Base-by-base conservation (phyloP, 2,888 invertebrate genomes). In the Lasioglossum malachurum region DNA sequence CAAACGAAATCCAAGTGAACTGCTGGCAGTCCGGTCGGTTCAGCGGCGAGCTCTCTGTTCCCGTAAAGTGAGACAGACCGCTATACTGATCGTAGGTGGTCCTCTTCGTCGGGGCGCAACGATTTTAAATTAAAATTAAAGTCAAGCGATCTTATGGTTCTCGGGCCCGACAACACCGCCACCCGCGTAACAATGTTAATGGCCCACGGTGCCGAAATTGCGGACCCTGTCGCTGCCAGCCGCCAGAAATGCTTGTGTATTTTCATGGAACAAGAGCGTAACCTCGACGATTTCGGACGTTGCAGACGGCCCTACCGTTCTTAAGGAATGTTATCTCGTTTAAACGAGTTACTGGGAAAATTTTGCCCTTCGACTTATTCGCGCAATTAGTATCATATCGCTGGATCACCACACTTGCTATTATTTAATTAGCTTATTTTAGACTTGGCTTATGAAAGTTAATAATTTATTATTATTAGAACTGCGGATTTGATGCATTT, bases 101-200 rank as follows among this genome's bases (percentile, higher is more conserved):
- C 95, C 89, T 91, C 83, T 85, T 88, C 91, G 92, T 93, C 90
- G 92, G 92, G 64, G 91, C 87, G 91, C 93, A 93, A 94, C 92
- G 93, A 94, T 94, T 95, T 94, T 94, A 95, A 95, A 95, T 95
- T 94, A 95, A 94, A 95, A 95, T 94, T 95, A 94, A 94, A 94
- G 92, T 93, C 93, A 92, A 92, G 92, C 92, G 89, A 91, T 94
- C 94, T 94, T 94, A 93, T 91, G 91, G 90, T 89, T 92, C 90
- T 86, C 92, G 89, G 91, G 90, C 89, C 89, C 89, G 91, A 92
- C 92, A 92, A 92, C 93, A 86, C 91, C 84, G 92, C 94, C 93
- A 93, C 93, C 93, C 94, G 92, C 93, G 92, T 93, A 93, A 93
- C 92, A 92, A 92, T 93, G 91, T 95, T 95, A 94, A 94, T 94